Evolutionary conservation across 2,888 invertebrate genomes (phyloP).

Genomic region (Brachynemurus nebulosus): DNA sequence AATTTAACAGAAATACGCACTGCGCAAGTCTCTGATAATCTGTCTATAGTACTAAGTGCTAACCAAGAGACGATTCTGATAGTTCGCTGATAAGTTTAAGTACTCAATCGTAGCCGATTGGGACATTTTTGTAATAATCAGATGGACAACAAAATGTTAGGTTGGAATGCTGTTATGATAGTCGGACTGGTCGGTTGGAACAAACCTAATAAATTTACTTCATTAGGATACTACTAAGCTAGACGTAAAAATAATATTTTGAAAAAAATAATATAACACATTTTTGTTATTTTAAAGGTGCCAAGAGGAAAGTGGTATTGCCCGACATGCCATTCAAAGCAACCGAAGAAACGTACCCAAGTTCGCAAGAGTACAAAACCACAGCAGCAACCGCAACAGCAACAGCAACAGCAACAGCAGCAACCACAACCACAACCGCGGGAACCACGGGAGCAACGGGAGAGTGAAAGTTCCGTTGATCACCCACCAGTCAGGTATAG

Average conservation of each 20-base stretch:
- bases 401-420: conserved; percentile 18
- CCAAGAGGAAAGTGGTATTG: conserved; percentile 86
- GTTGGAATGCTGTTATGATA: too few relatives aligned
- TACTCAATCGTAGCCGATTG: too few relatives aligned
- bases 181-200: too few relatives aligned
- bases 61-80: too few relatives aligned
- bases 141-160: too few relatives aligned
- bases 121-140: too few relatives aligned
- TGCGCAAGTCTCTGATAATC: too few relatives aligned
- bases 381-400: neutral
- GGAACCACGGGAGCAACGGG: conserved; percentile 28
- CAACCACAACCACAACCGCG: conserved; percentile 17
- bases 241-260: neutral
- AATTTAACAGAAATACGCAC: too few relatives aligned
- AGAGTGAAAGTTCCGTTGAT: conserved; percentile 41
- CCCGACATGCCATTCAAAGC: conserved; percentile 71
- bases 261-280: neutral
- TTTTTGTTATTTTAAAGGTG: conserved; percentile 31
- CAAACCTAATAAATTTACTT: too few relatives aligned
- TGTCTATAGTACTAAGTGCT: too few relatives aligned
- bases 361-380: conserved; percentile 24
- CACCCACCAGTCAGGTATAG: conserved; percentile 38
- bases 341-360: conserved; percentile 45
- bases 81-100: too few relatives aligned
- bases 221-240: neutral